Conservation (phyloP, 2,113 vertebrate genomes). For the Rhipidura dahli region DNA sequence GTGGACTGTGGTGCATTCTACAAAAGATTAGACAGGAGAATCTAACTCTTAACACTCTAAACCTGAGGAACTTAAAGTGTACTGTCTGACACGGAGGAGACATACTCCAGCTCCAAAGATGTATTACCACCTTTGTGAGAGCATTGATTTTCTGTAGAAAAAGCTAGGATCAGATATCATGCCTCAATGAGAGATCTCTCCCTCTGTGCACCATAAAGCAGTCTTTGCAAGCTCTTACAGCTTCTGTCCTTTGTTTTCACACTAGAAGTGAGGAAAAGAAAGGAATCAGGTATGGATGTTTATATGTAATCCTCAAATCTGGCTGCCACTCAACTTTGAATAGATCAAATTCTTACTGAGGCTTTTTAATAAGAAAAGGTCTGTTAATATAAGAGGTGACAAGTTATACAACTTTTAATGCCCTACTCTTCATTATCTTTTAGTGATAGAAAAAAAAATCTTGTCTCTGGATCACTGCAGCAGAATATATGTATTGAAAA, state of each 20-base stretch:
- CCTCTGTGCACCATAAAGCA: not conserved
- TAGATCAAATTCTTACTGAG: not conserved
- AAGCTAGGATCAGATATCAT: not conserved
- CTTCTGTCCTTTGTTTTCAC: not conserved
- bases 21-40: not conserved
- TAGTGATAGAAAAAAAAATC: not conserved
- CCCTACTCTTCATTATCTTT: not conserved
- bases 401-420: not conserved
- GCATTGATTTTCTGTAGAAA: not conserved
- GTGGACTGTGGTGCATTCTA: not conserved
- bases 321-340: not conserved
- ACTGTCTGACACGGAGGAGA: not conserved
- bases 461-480: not conserved
- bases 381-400: not conserved
- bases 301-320: not conserved
- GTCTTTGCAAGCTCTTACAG: not conserved
- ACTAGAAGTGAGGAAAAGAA: not conserved
- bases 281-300: not conserved
- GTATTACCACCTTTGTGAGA: not conserved
- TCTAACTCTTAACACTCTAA: not conserved
- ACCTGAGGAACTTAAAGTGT: not conserved
- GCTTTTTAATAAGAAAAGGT: not conserved
- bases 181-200: not conserved
- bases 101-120: not conserved
- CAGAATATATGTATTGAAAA: not conserved